Base-by-base conservation (phyloP, 2,888 invertebrate species). In the Brenthis hecate region DNA sequence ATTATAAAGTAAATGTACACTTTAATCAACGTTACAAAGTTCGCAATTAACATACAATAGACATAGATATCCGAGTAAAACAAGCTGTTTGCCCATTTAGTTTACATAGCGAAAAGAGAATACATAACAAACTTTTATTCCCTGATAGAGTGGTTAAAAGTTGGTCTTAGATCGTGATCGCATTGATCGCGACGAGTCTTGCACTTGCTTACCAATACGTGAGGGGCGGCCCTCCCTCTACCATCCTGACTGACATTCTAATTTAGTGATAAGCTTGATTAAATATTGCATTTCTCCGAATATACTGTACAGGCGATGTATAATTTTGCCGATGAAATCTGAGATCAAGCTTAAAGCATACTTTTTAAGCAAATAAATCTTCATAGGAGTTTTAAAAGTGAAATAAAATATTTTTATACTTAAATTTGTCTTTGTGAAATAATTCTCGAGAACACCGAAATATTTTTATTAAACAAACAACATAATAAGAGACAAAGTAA, bases 181-280 rank as follows among this genome's bases (percentile, higher is more conserved):
- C 55, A 69, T 65, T 61, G 56, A 61, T 65, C 69, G 65, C 61
- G 61, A 48, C 47, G 56, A 53, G 36, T 56, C 61, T 53, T 53
- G 56, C 55, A 62, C 53, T 51, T 69, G 56, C 36, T 19, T 53
- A 57, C 55, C 60, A 56, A 61, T 56, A 69, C 53, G 65, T 36
- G 36, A 61, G 60, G 65, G 57, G 48, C 36, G 16, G 48, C 28
- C 55, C 58, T 54, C 66, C 66, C 32, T 48, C 50, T 54, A 47
- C 13, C 36, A 63, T 55, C 36, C 19, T 48, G 48, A 66, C 53
- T 48, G 48, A 66, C 54, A 62, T 43, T 69, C 43, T 58, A 57
- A 56, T 60, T 55, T 60, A 47, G 23, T 56, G 23, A n/a, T 19
- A 48, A 56, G 13, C 6, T 47, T 58, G 58, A 57, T 51, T 66